These are phyloP conservation scores for Dioctria rufipes DNA, from an alignment of 2,888 invertebrate genomes.

Conservation along the genomic window DNA sequence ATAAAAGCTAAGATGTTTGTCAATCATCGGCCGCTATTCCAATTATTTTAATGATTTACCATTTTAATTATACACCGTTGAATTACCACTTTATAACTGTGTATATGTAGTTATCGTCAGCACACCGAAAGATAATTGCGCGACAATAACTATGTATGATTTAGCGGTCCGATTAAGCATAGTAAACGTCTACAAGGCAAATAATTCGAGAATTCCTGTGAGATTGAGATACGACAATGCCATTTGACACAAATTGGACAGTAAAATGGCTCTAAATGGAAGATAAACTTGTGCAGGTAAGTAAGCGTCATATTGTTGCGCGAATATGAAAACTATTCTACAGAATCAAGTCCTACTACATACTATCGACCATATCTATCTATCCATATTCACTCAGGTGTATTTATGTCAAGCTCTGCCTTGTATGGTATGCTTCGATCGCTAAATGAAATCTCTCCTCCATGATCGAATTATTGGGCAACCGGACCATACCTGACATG, in stretches of 20 bases:
- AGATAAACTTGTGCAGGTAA: constrained; percentile 4
- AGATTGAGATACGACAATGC: constrained; percentile 36
- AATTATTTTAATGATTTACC: constrained; percentile 29
- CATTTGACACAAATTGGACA: constrained; percentile 27
- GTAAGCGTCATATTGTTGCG: constrained; percentile 23
- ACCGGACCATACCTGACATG: constrained; percentile 25
- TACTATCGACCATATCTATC: not conserved
- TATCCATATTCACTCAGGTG: constrained; percentile 17
- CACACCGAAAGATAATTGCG: not conserved
- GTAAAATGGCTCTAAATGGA: constrained; percentile 20
- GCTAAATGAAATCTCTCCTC: constrained; percentile 19
- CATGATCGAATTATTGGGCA: constrained; percentile 34
- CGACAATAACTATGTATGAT: constrained; percentile 17
- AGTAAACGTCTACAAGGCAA: not conserved
- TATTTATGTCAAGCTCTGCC: constrained; percentile 1
- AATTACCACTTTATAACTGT: not conserved
- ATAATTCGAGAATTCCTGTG: not conserved
- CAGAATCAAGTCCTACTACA: not conserved
- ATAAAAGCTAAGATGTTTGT: not conserved
- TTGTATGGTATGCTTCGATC: constrained; percentile 18
- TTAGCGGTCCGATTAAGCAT: constrained; percentile 7
- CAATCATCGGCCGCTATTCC: not conserved
- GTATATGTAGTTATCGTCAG: not conserved
- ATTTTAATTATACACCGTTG: not conserved
- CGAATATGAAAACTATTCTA: constrained; percentile 23